phyloP scores from a whole-genome alignment of 2,888 invertebrate genomes.

The Prosapia bicincta region DNA sequence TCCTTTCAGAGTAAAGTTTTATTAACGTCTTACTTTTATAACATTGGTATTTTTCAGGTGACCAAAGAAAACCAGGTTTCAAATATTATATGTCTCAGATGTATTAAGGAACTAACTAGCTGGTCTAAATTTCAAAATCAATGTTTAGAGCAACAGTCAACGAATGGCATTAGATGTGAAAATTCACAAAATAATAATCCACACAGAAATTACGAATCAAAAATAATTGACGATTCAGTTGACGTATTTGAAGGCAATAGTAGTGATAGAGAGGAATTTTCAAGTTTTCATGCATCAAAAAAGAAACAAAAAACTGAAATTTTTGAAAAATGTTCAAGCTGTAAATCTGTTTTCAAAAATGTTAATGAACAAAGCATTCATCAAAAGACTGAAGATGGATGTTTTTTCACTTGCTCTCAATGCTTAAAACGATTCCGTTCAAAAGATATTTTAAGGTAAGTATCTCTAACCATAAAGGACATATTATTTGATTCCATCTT shows the following conservation, averaged over 20 bases:
- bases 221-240: too few species aligned
- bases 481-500: too few species aligned
- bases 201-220: too few species aligned
- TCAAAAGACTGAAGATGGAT: not conserved
- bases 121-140: not conserved
- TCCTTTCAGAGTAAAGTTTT: too few species aligned
- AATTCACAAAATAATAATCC: not conserved
- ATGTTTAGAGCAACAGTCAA: not conserved
- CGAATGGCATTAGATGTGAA: not conserved
- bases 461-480: too few species aligned
- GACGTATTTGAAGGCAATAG: too few species aligned
- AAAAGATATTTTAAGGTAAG: not conserved
- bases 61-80: not conserved
- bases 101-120: not conserved
- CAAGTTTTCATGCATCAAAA: not conserved
- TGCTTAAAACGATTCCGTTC: not conserved
- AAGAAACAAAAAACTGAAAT: not conserved
- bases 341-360: not conserved
- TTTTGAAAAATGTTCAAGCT: not conserved
- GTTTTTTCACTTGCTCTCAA: not conserved
- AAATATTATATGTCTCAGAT: not conserved
- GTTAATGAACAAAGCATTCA: not conserved
- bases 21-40: not conserved
- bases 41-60: not conserved
- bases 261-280: too few species aligned